Evolutionary conservation across 1,140 invertebrate species (phyloP), one percentile per base, ranked within the genome.

Genomic region (Drusus annulatus): DNA sequence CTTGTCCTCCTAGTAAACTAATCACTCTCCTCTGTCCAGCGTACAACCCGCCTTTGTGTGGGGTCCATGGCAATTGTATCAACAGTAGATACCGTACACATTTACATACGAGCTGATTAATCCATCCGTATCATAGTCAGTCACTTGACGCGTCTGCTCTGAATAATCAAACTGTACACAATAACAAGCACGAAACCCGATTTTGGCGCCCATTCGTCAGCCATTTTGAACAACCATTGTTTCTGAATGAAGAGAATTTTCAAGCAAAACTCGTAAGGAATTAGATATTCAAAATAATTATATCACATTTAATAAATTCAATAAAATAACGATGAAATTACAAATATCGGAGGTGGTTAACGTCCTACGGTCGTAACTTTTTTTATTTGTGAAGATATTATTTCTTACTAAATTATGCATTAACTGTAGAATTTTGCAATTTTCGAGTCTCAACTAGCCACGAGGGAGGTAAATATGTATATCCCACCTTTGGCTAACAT

Each of bases 21-120:
- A 21, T 60, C 56, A 60, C 17, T 13, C 56, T 19, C 17, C 17
- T 23, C 7, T 60, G 56, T 8, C 56, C 62, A 15, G 21, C 4
- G 65, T 69, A 45, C 36, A 50, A 16, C 17, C 17, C 8, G 65
- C 65, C 36, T 69, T 36, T 69, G 28, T 45, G n/a, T 5, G 65
- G 17, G 36, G 36, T 69, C 65, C 19, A 10, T 17, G n/a, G 36
- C 17, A 65, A 74, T 74, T 60, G 73, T 76, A 76, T 76, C 56
- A 60, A 76, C 56, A 36, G 25, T 16, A 76, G 56, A 76, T 62
- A 60, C 28, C n/a, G 25, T 19, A 28, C 36, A 60, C 23, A 76
- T 76, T 76, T 62, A 76, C 56, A 76, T 76, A 31, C 25, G 56
- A 76, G 56, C n/a, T 76, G 73, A 62, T 76, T 76, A 76, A 76